Conservation (phyloP, 2,888 invertebrate species). For the Zygaena filipendulae region DNA sequence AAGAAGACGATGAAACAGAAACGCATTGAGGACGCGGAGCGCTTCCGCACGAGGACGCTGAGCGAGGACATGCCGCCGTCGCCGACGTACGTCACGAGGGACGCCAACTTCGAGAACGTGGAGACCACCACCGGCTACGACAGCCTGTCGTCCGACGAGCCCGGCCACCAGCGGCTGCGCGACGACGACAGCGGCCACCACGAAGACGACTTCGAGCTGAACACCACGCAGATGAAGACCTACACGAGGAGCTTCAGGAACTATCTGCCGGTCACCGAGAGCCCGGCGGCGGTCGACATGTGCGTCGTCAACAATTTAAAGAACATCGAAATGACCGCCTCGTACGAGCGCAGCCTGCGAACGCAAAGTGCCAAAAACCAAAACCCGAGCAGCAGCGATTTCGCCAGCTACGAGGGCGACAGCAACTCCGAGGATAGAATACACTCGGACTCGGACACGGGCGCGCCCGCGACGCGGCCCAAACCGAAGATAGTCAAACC, state of each 20-base stretch:
- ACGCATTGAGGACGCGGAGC: constrained; percentile 74
- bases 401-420: constrained; percentile 66
- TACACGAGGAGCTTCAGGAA: constrained; percentile 66
- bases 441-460: constrained; percentile 54
- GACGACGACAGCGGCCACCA: constrained; percentile 75
- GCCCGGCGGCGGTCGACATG: constrained; percentile 52
- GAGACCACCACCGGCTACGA: constrained; percentile 62
- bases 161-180: constrained; percentile 39
- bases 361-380: constrained; percentile 25
- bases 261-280: constrained; percentile 56
- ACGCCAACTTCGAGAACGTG: constrained; percentile 52
- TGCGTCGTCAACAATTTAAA: constrained; percentile 57
- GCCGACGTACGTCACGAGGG: constrained; percentile 54
- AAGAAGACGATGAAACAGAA: constrained; percentile 67
- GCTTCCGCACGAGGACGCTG: constrained; percentile 79
- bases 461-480: constrained; percentile 31
- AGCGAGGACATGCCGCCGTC: constrained; percentile 64
- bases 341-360: constrained; percentile 31
- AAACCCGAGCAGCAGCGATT: constrained; percentile 45
- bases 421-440: constrained; percentile 69
- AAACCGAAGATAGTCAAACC: constrained; percentile 73
- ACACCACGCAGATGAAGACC: constrained; percentile 68
- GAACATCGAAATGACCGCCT: constrained; percentile 54
- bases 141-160: constrained; percentile 54
- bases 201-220: constrained; percentile 76